A percentile compares a stretch with the other conserved stretches of the same genome.
Conservation (phyloP, 35 echinoderm and acorn worm species). For the Ptychodera flava region DNA sequence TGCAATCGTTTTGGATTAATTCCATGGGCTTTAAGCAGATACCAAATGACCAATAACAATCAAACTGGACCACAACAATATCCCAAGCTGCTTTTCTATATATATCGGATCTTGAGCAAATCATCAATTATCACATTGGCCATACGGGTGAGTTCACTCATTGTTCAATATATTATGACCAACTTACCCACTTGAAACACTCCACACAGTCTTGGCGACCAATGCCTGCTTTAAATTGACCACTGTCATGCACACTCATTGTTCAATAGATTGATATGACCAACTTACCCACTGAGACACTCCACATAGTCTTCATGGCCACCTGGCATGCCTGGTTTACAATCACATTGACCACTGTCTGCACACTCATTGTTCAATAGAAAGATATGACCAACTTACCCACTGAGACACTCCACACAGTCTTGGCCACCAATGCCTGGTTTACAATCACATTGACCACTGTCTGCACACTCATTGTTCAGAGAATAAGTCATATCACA, state of each 20-base stretch:
- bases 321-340: constrained; percentile 73
- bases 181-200: constrained; percentile 55
- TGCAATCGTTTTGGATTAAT: too few species aligned
- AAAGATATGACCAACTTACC: constrained; percentile 60
- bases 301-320: constrained; percentile 32
- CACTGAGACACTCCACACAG: constrained; percentile 43
- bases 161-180: too few species aligned
- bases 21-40: too few species aligned
- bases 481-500: constrained; percentile 48
- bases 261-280: too few species aligned
- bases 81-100: too few species aligned
- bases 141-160: too few species aligned
- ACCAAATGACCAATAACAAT: too few species aligned
- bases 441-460: constrained; percentile 82
- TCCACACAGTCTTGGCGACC: constrained; percentile 36
- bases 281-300: constrained; percentile 52
- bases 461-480: constrained; percentile 46
- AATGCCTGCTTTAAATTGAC: constrained; percentile 69
- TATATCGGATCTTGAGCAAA: too few species aligned
- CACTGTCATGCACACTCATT: too few species aligned
- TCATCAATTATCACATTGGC: too few species aligned
- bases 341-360: constrained; percentile 30
- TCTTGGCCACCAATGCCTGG: constrained; percentile 54
- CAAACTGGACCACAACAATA: too few species aligned
- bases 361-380: too few species aligned